Conservation (phyloP, 1,140 invertebrate species). For the Musca domestica region DNA sequence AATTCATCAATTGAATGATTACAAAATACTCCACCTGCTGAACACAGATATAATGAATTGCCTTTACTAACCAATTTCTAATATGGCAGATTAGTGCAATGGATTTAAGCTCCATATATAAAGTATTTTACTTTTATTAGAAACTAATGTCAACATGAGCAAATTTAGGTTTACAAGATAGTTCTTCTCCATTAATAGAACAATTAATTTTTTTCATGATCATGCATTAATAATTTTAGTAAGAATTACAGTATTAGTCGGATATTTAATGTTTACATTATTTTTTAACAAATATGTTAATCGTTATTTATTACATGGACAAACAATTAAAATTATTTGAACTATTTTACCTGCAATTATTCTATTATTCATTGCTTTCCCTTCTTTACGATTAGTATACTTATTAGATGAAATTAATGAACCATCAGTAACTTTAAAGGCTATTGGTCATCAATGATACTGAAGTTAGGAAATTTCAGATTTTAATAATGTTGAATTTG, state of each 20-base stretch:
- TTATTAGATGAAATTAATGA: conserved; percentile 61
- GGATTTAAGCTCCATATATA: conserved; percentile 60
- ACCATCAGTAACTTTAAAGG: conserved; percentile 60
- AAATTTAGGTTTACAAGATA: conserved; percentile 59
- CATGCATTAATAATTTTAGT: conserved; percentile 60
- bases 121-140: conserved; percentile 56
- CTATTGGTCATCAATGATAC: conserved; percentile 67
- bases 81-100: conserved; percentile 57
- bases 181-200: conserved; percentile 60
- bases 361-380: conserved; percentile 64
- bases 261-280: conserved; percentile 59
- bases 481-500: too few relatives aligned
- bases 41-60: conserved; percentile 59
- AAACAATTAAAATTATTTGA: conserved; percentile 65
- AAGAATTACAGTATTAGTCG: conserved; percentile 60
- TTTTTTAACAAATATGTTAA: conserved; percentile 57
- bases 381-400: conserved; percentile 62
- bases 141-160: conserved; percentile 57
- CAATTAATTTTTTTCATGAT: conserved; percentile 62
- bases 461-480: conserved; percentile 68
- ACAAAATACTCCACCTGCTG: conserved; percentile 56
- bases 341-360: conserved; percentile 62
- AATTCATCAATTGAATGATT: too few relatives aligned
- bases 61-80: conserved; percentile 56
- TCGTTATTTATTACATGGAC: conserved; percentile 56